Evolutionary conservation across 2,797 vertebrate genomes (phyloP).

Genomic region (Thunnus albacares): DNA sequence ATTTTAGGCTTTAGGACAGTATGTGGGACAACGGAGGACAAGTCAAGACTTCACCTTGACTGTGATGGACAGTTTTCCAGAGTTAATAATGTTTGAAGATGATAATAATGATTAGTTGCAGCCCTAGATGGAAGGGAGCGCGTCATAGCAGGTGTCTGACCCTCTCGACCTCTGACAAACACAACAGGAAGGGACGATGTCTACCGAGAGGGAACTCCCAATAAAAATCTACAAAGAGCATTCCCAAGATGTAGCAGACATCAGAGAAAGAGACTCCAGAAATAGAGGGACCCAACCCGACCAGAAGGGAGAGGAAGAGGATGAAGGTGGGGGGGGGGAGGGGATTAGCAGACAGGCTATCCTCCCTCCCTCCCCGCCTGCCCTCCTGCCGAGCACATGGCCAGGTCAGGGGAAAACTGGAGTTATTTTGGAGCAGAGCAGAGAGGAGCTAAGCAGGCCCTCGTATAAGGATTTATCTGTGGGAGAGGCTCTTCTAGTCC

Average conservation of each 20-base stretch:
- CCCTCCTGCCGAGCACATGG: slow-evolving; percentile 45
- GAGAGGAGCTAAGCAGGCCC: slow-evolving; percentile 59
- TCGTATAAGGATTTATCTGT: slow-evolving; percentile 53
- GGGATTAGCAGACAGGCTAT: slow-evolving; percentile 52
- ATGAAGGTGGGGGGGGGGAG: slow-evolving; percentile 35
- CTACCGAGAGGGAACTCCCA: not conserved
- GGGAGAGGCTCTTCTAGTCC: slow-evolving; percentile 34
- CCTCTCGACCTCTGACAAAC: not conserved
- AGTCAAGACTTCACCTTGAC: not conserved
- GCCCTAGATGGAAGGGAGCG: not conserved
- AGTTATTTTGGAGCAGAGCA: slow-evolving; percentile 63
- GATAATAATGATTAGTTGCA: not conserved
- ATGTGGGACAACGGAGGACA: not conserved
- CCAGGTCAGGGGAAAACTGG: slow-evolving; percentile 47
- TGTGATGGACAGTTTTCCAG: no score
- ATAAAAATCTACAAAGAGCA: not conserved
- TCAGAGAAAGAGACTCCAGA: slow-evolving; percentile 37
- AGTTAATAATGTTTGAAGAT: not conserved
- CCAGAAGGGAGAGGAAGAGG: slow-evolving; percentile 48
- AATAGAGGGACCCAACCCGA: slow-evolving; percentile 41
- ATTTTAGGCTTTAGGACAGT: no score
- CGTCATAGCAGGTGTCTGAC: not conserved
- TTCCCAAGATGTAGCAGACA: slow-evolving; percentile 43
- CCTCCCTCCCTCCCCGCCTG: slow-evolving; percentile 3
- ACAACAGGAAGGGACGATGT: not conserved